Conservation (phyloP, 2,113 vertebrate species). For the Cacatua alba region DNA sequence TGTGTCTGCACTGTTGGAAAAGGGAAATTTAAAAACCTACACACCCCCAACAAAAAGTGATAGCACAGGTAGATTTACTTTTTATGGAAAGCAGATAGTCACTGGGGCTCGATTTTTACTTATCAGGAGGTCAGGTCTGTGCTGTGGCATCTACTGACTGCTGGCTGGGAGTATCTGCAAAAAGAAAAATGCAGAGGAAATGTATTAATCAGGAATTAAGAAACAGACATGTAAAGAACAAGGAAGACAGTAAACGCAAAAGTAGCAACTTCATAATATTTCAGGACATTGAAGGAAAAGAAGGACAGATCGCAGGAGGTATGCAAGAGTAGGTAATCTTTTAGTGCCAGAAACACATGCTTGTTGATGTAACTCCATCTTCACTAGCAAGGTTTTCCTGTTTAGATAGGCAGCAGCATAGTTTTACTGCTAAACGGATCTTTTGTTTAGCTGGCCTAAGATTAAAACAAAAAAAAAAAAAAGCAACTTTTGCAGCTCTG, state of each 20-base stretch:
- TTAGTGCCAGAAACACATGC: background rate
- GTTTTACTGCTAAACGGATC: background rate
- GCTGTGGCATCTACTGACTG: background rate
- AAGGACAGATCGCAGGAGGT: background rate
- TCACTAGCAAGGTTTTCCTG: background rate
- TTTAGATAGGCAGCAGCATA: background rate
- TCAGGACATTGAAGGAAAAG: background rate
- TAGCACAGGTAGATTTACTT: rapidly evolving
- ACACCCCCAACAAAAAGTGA: background rate
- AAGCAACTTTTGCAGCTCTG: background rate
- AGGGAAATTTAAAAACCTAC: background rate
- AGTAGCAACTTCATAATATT: background rate
- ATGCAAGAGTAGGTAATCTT: background rate
- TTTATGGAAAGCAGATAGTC: background rate
- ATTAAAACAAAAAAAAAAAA: background rate
- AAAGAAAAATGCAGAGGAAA: background rate
- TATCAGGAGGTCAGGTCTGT: background rate
- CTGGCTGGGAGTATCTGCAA: background rate
- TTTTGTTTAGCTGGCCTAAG: background rate
- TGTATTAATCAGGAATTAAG: background rate
- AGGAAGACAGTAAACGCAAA: background rate
- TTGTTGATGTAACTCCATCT: background rate
- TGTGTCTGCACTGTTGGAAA: background rate
- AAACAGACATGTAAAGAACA: background rate
- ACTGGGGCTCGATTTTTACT: background rate